phyloP scores from a whole-genome alignment of 2,888 invertebrate genomes.

The Cephus sareptanus region DNA sequence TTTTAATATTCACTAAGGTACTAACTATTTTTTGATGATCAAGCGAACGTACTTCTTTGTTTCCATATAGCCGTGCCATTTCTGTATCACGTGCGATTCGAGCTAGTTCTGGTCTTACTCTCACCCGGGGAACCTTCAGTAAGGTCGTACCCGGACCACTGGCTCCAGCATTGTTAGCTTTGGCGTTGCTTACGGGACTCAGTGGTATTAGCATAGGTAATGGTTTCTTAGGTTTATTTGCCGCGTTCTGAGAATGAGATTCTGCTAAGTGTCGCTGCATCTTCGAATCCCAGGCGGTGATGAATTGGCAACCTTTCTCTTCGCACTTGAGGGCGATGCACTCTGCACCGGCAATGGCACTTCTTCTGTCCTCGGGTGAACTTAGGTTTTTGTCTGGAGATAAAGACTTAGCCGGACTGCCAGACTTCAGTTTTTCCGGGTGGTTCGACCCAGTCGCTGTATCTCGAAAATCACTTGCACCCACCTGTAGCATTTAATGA shows the following conservation, averaged over 20 bases:
- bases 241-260: slow-evolving; percentile 45
- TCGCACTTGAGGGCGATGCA: slow-evolving; percentile 67
- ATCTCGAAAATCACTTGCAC: slow-evolving; percentile 58
- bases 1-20: background rate
- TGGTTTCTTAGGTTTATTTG: slow-evolving; percentile 50
- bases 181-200: slow-evolving; percentile 39
- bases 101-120: slow-evolving; percentile 59
- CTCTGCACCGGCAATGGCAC: slow-evolving; percentile 62
- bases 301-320: slow-evolving; percentile 70
- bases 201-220: slow-evolving; percentile 59
- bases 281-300: slow-evolving; percentile 71
- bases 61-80: slow-evolving; percentile 54
- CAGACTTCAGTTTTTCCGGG: slow-evolving; percentile 16
- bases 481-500: slow-evolving; percentile 43
- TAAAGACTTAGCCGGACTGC: slow-evolving; percentile 24
- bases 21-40: background rate
- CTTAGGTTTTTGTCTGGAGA: slow-evolving; percentile 22
- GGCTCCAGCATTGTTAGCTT: slow-evolving; percentile 28
- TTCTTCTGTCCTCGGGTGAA: slow-evolving; percentile 39
- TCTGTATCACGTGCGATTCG: slow-evolving; percentile 59
- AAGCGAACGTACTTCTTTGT: slow-evolving; percentile 47
- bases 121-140: slow-evolving; percentile 50
- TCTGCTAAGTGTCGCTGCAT: slow-evolving; percentile 65
- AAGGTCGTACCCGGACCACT: slow-evolving; percentile 13
- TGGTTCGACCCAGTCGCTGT: slow-evolving; percentile 24